phyloP scores from a whole-genome alignment of 1,140 invertebrate genomes.

The Adoxophyes honmai region DNA sequence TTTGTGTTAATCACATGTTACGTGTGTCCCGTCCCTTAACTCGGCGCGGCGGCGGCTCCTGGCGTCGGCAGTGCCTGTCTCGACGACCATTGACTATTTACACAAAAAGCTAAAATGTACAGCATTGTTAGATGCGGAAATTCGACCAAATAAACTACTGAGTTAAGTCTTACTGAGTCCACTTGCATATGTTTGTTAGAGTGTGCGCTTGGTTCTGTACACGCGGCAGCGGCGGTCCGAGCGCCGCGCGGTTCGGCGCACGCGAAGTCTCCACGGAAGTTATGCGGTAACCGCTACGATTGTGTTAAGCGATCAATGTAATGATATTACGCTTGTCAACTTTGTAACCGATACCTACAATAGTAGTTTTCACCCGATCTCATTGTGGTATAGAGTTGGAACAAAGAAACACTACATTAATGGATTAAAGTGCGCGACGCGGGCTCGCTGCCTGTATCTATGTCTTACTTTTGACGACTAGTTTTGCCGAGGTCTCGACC shows the following conservation, averaged over 20 bases:
- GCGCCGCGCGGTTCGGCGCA: conserved; percentile 32
- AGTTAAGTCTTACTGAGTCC: conserved; percentile 55
- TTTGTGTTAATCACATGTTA: conserved; percentile 74
- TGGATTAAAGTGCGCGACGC: conserved; percentile 74
- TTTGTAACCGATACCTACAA: conserved; percentile 38
- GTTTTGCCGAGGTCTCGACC: conserved; percentile 93
- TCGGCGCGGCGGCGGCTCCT: conserved; percentile 40
- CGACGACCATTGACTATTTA: conserved; percentile 56
- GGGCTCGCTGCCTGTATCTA: conserved; percentile 81
- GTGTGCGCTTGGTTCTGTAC: conserved; percentile 23
- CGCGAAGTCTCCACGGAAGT: conserved; percentile 46
- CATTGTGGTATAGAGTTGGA: conserved; percentile 66
- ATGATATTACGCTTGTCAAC: conserved; percentile 67
- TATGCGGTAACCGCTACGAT: conserved; percentile 72
- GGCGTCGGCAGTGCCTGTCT: conserved; percentile 31
- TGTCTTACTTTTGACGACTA: conserved; percentile 98
- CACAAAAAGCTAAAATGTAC: conserved; percentile 75
- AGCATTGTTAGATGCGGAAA: conserved; percentile 73
- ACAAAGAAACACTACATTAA: conserved; percentile 76
- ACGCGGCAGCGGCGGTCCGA: conserved; percentile 41
- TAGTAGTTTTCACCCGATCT: conserved; percentile 77
- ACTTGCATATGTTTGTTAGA: conserved; percentile 46
- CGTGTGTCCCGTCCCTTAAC: conserved; percentile 32
- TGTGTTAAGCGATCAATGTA: conserved; percentile 40
- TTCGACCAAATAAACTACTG: conserved; percentile 61